Evolutionary conservation across 2,797 vertebrate species (phyloP), one percentile per base, ranked within the genome.

Genomic region (Sebastes kiyomatsui): DNA sequence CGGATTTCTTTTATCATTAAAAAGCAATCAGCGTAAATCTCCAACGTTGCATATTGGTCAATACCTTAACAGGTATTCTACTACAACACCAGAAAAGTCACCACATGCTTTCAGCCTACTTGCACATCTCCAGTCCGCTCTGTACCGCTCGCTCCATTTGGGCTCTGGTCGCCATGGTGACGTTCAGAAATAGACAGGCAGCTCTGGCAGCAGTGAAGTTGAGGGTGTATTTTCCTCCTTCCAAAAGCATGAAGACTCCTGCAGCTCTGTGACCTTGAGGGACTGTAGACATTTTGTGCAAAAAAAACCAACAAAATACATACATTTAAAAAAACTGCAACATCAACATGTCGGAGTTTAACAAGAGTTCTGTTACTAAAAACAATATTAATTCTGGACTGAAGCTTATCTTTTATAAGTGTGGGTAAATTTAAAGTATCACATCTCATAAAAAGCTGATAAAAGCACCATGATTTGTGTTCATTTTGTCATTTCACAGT

Each of bases 111-210:
- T 56, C 9, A 8, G 38, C 87, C n/a, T 93, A 96, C 96, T 92
- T 95, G 96, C 96, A 96, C 1, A 87, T 94, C 86, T 96, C 82
- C 75, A 96, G 89, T 5, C 96, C 95, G 0, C 27, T 66, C 58
- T 38, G 73, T 0, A 90, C 0, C 0, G 95, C 95, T 16, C 18
- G 74, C 56, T 93, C 64, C 80, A 96, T 75, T 67, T 96, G 94
- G 28, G n/a, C 70, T 20, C 0, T 60, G 6, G 92, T 93, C 1
- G 95, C 96, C 3, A 96, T 91, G 73, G 90, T 91, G 75, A 81
- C 86, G n/a, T 92, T 84, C 25, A 92, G 83, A 61, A 8, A 70
- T 1, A 65, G 61, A 46, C 96, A 96, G 65, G 92, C 91, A 0
- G 68, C 88, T 33, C 10, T 28, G 22, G 94, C 94, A 10, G 81